phyloP scores from a whole-genome alignment of 2,113 vertebrate species.

The Cranoglanis bouderius region DNA sequence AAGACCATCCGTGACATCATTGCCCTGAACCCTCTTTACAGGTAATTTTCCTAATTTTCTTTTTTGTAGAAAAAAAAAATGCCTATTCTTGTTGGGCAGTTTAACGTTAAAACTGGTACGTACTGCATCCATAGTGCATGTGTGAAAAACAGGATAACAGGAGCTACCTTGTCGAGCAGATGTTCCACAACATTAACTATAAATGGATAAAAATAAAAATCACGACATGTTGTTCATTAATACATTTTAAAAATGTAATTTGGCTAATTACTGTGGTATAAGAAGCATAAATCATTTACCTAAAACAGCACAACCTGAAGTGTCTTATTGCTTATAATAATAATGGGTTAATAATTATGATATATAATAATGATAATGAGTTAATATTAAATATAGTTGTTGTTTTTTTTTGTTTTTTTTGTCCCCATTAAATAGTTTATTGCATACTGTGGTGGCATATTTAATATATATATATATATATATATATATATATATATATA shows the following conservation, averaged over 20 bases:
- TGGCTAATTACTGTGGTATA: not conserved
- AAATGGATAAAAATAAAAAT: not conserved
- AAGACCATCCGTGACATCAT: conserved; percentile 99
- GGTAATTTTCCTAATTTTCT: conserved; percentile 65
- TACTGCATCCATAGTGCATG: not conserved
- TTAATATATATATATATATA: not conserved
- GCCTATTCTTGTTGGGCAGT: not conserved
- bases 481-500: too few relatives aligned
- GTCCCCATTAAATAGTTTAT: not conserved
- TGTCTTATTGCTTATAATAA: not conserved
- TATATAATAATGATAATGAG: too few relatives aligned
- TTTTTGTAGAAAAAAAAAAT: not conserved
- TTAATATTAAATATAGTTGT: not conserved
- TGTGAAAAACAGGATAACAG: not conserved
- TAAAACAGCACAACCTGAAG: not conserved
- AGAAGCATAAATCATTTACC: not conserved
- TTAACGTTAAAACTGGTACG: not conserved
- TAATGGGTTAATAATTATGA: too few relatives aligned
- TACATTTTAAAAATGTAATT: not conserved
- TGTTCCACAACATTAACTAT: not conserved
- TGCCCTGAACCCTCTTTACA: conserved; percentile 93
- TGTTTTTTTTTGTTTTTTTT: not conserved
- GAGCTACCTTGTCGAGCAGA: not conserved
- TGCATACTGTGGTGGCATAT: not conserved
- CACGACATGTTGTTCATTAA: not conserved